Conservation (phyloP, 1,140 invertebrate genomes). For the Choristoneura fumiferana region DNA sequence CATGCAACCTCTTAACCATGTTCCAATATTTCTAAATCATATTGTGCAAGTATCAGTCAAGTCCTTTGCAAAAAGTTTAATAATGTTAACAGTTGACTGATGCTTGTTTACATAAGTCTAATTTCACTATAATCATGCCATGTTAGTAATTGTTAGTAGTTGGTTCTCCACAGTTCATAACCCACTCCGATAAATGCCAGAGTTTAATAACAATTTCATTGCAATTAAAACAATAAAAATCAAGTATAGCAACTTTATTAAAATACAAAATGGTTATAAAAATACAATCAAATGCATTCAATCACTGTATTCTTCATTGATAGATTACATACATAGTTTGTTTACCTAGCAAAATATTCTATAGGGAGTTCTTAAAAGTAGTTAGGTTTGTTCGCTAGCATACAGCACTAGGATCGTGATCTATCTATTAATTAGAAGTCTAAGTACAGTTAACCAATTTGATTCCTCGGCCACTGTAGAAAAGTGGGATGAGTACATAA, state of each 20-base stretch:
- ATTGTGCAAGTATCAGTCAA: too few relatives aligned
- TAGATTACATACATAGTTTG: conserved; percentile 48
- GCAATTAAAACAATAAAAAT: conserved; percentile 23
- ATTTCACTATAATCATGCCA: conserved; percentile 1
- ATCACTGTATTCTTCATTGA: conserved; percentile 73
- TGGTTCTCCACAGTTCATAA: not conserved
- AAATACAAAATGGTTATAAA: conserved; percentile 77
- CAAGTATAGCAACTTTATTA: conserved; percentile 77
- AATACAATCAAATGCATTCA: conserved; percentile 77
- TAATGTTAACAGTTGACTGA: too few relatives aligned
- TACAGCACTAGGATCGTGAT: not conserved
- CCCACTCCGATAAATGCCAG: conserved; percentile 4
- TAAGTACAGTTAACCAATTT: too few relatives aligned
- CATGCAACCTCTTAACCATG: conserved; percentile 38
- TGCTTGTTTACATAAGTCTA: not conserved
- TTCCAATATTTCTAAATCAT: too few relatives aligned
- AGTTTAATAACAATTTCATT: conserved; percentile 34
- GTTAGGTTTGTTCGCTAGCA: conserved; percentile 37
- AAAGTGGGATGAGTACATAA: too few relatives aligned
- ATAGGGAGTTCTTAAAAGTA: conserved; percentile 45
- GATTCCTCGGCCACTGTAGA: too few relatives aligned
- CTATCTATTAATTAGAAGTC: too few relatives aligned
- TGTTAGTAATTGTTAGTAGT: conserved; percentile 7
- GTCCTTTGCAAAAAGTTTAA: too few relatives aligned
- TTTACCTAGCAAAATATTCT: conserved; percentile 52